Evolutionary conservation across 2,113 vertebrate species (phyloP).

Genomic region (Microtus pennsylvanicus): DNA sequence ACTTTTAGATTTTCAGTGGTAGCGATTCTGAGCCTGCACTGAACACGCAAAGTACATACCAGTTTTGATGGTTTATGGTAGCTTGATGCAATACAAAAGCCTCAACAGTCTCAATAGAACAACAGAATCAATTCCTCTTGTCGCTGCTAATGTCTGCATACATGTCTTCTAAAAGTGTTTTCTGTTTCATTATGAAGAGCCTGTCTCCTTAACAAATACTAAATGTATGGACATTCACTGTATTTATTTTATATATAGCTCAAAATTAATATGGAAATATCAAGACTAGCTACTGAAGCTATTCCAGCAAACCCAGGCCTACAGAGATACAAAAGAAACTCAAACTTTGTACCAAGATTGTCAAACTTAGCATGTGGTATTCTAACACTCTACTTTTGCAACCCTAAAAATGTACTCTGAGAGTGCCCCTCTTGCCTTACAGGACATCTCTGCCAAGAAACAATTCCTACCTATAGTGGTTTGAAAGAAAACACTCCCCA

Average conservation of each 20-base stretch:
- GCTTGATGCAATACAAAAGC: background rate
- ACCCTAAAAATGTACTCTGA: background rate
- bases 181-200: background rate
- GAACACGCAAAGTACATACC: background rate
- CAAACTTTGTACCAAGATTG: background rate
- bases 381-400: background rate
- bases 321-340: background rate
- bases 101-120: background rate
- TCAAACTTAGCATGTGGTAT: background rate
- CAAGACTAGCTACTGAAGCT: too few relatives aligned
- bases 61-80: background rate
- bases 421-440: background rate
- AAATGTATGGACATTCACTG: background rate
- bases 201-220: background rate
- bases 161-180: background rate
- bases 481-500: too few relatives aligned
- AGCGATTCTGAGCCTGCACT: background rate
- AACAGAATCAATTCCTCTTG: background rate
- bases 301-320: too few relatives aligned
- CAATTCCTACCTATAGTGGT: background rate
- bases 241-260: too few relatives aligned
- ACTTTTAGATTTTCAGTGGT: background rate
- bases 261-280: background rate
- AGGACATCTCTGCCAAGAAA: background rate
- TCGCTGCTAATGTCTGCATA: too few relatives aligned